A percentile compares a stretch with the other conserved stretches of the same genome.
Conservation (phyloP, 1,140 invertebrate species). For the Rhopalosiphum padi region DNA sequence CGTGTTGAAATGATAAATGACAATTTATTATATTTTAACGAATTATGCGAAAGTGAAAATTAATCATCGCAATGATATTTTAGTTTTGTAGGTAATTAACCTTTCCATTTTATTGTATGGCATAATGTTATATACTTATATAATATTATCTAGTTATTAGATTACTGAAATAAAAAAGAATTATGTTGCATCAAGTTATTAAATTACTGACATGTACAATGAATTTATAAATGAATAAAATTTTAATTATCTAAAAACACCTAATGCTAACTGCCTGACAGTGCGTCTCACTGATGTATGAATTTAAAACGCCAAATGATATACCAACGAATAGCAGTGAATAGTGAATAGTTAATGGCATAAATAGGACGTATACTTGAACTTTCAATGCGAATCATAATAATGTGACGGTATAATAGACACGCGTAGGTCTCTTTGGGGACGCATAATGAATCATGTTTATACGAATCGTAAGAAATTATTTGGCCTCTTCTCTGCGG, state of each 20-base stretch:
- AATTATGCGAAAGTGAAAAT: neutral
- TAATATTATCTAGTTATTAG: conserved; percentile 8
- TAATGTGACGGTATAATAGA: neutral
- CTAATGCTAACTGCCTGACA: neutral
- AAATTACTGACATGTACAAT: conserved; percentile 5
- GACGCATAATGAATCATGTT: neutral
- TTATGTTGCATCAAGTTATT: conserved; percentile 1
- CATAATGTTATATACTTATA: neutral
- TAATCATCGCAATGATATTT: neutral
- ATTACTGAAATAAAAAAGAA: neutral
- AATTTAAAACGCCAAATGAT: neutral
- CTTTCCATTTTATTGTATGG: neutral
- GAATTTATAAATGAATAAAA: conserved; percentile 11
- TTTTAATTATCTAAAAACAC: neutral
- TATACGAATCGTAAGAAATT: neutral
- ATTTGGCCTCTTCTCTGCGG: neutral
- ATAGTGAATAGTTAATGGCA: neutral
- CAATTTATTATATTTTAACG: neutral
- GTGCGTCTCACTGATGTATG: neutral
- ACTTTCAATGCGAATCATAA: neutral
- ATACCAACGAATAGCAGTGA: neutral
- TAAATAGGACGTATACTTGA: neutral
- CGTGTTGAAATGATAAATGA: neutral
- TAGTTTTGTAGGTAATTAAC: conserved; percentile 12
- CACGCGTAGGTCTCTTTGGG: neutral